A percentile compares a stretch with the other conserved stretches of the same genome.
Evolutionary conservation across 2,797 vertebrate genomes (phyloP).

Genomic region (Denticeps clupeoides): DNA sequence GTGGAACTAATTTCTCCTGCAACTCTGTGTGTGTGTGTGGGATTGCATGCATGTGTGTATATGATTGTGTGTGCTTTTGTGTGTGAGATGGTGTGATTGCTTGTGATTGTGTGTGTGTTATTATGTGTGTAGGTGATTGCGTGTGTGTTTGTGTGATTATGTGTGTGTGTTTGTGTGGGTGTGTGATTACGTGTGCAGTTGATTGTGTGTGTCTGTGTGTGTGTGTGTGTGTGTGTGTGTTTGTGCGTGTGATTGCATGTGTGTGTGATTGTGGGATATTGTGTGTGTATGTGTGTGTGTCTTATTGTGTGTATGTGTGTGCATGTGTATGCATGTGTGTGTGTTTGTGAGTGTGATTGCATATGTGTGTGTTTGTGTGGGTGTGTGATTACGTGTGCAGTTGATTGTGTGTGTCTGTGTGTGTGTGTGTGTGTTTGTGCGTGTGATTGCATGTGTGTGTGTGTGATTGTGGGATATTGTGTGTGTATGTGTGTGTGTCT

Average conservation of each 20-base stretch:
- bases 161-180: not conserved
- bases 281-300: not conserved
- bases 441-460: too few species aligned
- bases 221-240: not conserved
- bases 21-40: constrained; percentile 55
- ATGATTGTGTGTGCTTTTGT: constrained; percentile 62
- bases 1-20: too few species aligned
- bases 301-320: not conserved
- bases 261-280: constrained; percentile 20
- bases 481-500: too few species aligned
- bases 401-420: not conserved
- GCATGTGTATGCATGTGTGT: not conserved
- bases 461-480: too few species aligned
- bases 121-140: not conserved
- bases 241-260: constrained; percentile 44
- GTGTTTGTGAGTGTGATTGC: not conserved
- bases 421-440: too few species aligned
- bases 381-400: not conserved
- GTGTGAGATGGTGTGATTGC: constrained; percentile 48
- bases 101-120: not conserved
- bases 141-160: constrained; percentile 26
- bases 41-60: constrained; percentile 50
- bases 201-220: not conserved
- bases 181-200: too few species aligned
- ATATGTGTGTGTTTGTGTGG: not conserved